Conservation (phyloP, 2,113 vertebrate species). For the Rhabdornis inornatus region DNA sequence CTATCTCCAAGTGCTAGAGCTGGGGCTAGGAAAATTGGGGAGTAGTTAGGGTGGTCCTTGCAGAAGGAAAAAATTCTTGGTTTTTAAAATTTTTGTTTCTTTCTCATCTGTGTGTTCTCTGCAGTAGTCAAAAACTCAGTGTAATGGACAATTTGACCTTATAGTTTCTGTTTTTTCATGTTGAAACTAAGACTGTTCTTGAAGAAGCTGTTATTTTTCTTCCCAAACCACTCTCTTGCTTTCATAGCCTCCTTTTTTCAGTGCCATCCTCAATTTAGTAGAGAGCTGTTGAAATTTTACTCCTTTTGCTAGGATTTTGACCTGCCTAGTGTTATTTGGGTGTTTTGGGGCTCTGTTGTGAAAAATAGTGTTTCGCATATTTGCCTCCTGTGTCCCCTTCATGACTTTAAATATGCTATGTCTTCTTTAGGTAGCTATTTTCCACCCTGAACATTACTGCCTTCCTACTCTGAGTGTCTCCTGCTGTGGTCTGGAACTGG, state of each 20-base stretch:
- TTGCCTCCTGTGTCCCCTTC: neutral
- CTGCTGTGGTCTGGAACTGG: neutral
- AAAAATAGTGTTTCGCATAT: rapidly evolving
- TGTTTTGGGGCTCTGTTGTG: neutral
- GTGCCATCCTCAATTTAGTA: neutral
- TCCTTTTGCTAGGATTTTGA: neutral
- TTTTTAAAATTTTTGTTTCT: too few relatives aligned
- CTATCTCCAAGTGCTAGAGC: neutral
- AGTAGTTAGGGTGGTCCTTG: neutral
- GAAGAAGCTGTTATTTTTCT: neutral
- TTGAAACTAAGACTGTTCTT: neutral
- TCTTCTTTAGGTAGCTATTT: neutral
- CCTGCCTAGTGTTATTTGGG: neutral
- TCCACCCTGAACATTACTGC: neutral
- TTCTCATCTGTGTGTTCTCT: neutral
- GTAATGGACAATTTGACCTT: neutral
- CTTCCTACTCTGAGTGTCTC: neutral
- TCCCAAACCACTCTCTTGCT: neutral
- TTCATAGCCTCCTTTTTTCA: neutral
- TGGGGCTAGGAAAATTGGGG: neutral
- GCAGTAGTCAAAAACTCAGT: neutral
- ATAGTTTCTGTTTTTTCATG: neutral
- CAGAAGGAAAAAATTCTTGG: neutral
- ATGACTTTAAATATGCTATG: neutral
- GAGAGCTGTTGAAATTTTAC: neutral